Percentiles rank a stretch among this genome's conserved stretches.
phyloP scores from a whole-genome alignment of 2,797 vertebrate species.

The Zenarchopterus dispar region DNA sequence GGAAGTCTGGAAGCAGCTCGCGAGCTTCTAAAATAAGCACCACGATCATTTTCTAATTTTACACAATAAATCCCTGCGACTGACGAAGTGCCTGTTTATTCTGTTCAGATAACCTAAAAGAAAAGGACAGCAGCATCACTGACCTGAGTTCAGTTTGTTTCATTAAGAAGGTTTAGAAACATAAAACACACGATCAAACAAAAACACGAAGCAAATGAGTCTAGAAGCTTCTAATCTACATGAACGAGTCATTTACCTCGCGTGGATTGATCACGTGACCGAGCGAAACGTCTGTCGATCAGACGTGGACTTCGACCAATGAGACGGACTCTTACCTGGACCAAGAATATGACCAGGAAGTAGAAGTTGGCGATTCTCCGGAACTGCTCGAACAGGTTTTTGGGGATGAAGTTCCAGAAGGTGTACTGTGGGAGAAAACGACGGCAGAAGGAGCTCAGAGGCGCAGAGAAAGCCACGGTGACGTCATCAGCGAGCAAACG shows the following conservation, averaged over 20 bases:
- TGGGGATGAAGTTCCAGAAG: conserved; percentile 98
- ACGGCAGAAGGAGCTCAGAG: neutral
- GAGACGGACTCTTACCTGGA: conserved; percentile 87
- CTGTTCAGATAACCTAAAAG: too few species aligned
- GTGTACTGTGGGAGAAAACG: conserved; percentile 86
- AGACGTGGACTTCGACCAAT: neutral
- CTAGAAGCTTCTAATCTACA: too few species aligned
- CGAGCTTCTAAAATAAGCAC: conserved; percentile 21
- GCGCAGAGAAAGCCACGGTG: too few species aligned
- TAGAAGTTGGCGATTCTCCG: conserved; percentile 99
- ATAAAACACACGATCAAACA: conserved; percentile 1
- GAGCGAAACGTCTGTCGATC: too few species aligned
- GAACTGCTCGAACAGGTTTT: conserved; percentile 99
- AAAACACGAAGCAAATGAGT: neutral
- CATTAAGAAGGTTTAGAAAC: conserved; percentile 3
- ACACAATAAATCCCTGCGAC: too few species aligned
- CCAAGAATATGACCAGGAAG: conserved; percentile 98
- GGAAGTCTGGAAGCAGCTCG: conserved; percentile 35
- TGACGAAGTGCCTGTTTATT: too few species aligned
- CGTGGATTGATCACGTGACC: too few species aligned
- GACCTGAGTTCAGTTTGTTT: neutral
- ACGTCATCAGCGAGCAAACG: neutral
- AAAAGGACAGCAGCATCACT: too few species aligned
- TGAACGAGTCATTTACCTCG: too few species aligned
- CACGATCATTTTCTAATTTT: neutral